Base-by-base conservation (phyloP, 2,797 vertebrate species). In the Zalophus californianus region DNA sequence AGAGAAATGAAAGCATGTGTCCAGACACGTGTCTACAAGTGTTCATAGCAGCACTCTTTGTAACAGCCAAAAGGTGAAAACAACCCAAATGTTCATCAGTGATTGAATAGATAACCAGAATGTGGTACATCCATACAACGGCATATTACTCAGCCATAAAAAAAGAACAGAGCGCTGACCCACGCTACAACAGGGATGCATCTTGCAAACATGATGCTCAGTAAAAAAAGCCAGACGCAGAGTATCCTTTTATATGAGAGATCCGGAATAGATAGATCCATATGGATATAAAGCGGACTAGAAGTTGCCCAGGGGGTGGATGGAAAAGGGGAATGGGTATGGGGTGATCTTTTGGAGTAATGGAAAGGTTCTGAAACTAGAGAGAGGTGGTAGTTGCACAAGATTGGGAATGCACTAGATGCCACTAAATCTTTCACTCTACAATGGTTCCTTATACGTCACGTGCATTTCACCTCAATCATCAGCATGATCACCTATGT, bases 401-500 rank as follows among this genome's bases (percentile, higher is more conserved):
- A 32, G 87, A 60, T 4, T 32, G 29, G 18, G n/a, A 83, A 73
- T 0, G 7, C 54, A 21, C 56, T 12, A 12, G n/a, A 48, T 2
- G 80, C n/a, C 79, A 32, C 50, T 2, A 32, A 48, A 32, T 3
- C 0, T 3, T 15, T 6, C 15, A 1, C 68, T 27, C 32, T 16
- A 2, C 15, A 66, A 35, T 1, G 62, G 21, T 5, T 78, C 21
- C 0, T 62, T 29, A 29, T 4, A 5, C 2, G 13, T 32, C 1
- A 10, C 20, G 44, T 83, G 77, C 18, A 29, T 60, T 29, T 27
- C 41, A 13, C 54, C 27, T 2, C 41, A 21, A 1, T 54, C n/a
- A 2, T 13, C 35, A 3, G 15, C 29, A 10, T 21, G 4, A 2
- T 5, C 5, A 3, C 8, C 5, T 10, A 1, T 11, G 56, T 41